These are phyloP conservation scores for Trochalopteron elliotii DNA, from an alignment of 2,113 vertebrate species.

Conservation along the genomic window DNA sequence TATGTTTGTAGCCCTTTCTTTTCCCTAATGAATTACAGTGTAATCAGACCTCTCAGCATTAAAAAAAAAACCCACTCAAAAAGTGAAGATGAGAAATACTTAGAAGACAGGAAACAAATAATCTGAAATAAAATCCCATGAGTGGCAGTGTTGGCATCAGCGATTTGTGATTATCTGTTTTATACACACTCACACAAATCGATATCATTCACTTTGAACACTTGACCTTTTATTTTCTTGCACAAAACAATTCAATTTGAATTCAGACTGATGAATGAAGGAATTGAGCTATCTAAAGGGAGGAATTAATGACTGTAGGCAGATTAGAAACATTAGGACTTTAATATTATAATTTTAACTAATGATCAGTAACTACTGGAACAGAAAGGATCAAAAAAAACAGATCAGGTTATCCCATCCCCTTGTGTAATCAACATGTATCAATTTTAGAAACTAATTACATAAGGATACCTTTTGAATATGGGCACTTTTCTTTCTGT, in stretches of 20 bases:
- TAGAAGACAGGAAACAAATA: not conserved
- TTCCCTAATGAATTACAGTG: slow-evolving; percentile 21
- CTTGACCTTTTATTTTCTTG: not conserved
- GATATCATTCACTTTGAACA: not conserved
- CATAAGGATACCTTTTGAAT: not conserved
- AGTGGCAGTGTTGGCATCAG: not conserved
- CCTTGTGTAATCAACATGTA: not conserved
- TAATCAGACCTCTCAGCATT: not conserved
- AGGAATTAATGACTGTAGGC: not conserved
- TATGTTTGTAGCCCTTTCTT: slow-evolving; percentile 7
- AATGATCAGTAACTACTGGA: not conserved
- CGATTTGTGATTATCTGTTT: slow-evolving; percentile 17
- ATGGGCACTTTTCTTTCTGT: not conserved
- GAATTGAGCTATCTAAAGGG: not conserved
- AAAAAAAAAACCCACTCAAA: not conserved
- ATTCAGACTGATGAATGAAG: not conserved
- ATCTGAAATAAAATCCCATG: not conserved
- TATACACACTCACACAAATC: not conserved
- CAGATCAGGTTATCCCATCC: not conserved
- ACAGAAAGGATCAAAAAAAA: not conserved
- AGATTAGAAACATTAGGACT: not conserved
- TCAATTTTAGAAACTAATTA: not conserved
- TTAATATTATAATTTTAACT: not conserved
- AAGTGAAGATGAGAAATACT: not conserved
- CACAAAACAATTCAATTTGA: not conserved